A percentile compares a stretch with the other conserved stretches of the same genome.
These are phyloP conservation scores for Ladona fulva DNA, from an alignment of 1,140 invertebrate species.

Conservation along the genomic window DNA sequence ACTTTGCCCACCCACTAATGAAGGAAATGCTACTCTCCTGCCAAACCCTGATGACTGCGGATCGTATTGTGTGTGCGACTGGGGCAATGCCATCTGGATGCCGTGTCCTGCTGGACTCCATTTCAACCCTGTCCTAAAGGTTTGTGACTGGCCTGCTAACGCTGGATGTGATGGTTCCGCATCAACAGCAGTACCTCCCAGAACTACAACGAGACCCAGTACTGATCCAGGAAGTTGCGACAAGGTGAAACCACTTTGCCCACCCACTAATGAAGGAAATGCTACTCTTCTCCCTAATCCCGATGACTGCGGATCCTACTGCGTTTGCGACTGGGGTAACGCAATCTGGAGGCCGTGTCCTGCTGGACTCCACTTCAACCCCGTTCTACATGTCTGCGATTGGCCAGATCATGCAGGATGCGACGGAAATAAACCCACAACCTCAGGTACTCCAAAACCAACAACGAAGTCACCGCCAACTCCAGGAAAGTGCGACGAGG, in stretches of 20 bases:
- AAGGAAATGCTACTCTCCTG: constrained; percentile 14
- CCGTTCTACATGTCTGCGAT: constrained; percentile 29
- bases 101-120: constrained; percentile 19
- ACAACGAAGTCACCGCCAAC: not conserved
- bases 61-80: constrained; percentile 31
- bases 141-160: constrained; percentile 27
- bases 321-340: constrained; percentile 31
- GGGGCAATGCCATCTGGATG: constrained; percentile 25
- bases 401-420: constrained; percentile 24
- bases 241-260: not conserved
- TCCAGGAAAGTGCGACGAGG: not conserved
- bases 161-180: constrained; percentile 15
- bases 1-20: not conserved
- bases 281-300: constrained; percentile 26
- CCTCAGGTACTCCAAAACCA: no score
- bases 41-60: constrained; percentile 27
- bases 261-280: not conserved
- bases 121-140: constrained; percentile 24
- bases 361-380: constrained; percentile 34
- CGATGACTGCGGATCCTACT: constrained; percentile 27
- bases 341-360: constrained; percentile 29
- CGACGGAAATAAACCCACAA: no score
- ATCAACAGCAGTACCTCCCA: not conserved
- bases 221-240: no score
- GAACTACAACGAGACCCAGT: not conserved